phyloP scores from a whole-genome alignment of 2,888 invertebrate genomes.

The Hirtodrosophila cameraria region DNA sequence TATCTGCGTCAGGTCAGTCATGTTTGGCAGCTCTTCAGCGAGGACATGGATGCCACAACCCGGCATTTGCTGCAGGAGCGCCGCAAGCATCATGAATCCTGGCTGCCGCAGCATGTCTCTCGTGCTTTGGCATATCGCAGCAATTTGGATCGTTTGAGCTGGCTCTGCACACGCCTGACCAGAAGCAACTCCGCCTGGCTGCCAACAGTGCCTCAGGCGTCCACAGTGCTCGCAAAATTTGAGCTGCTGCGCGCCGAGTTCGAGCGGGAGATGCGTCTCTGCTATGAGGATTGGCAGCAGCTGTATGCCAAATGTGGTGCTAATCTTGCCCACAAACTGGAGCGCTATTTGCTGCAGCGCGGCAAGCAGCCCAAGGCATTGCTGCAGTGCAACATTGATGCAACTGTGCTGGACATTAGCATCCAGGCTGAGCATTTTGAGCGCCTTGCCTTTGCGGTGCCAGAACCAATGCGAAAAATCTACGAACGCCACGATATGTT shows the following conservation, averaged over 20 bases:
- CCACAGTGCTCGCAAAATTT: conserved; percentile 86
- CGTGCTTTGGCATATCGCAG: conserved; percentile 88
- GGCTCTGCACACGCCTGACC: conserved; percentile 87
- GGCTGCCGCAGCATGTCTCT: conserved; percentile 90
- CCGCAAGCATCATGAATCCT: conserved; percentile 87
- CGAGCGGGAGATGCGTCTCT: conserved; percentile 84
- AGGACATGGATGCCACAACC: conserved; percentile 90
- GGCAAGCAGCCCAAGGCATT: conserved; percentile 87
- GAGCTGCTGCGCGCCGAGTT: conserved; percentile 75
- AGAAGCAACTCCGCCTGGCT: conserved; percentile 90
- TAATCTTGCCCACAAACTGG: conserved; percentile 86
- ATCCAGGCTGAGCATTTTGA: conserved; percentile 91
- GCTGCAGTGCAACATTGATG: conserved; percentile 92
- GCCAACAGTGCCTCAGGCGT: conserved; percentile 88
- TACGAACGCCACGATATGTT: conserved; percentile 86
- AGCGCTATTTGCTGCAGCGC: conserved; percentile 90
- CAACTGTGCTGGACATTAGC: conserved; percentile 87
- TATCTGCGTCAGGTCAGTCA: conserved; percentile 89
- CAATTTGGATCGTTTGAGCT: conserved; percentile 87
- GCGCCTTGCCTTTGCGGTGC: conserved; percentile 88
- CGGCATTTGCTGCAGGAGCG: conserved; percentile 87
- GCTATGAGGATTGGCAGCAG: conserved; percentile 86
- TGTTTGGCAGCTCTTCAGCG: conserved; percentile 90
- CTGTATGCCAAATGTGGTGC: conserved; percentile 83
- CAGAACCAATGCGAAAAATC: conserved; percentile 88